Base-by-base conservation (phyloP, 2,797 vertebrate species). In the Premnoplex brunnescens region DNA sequence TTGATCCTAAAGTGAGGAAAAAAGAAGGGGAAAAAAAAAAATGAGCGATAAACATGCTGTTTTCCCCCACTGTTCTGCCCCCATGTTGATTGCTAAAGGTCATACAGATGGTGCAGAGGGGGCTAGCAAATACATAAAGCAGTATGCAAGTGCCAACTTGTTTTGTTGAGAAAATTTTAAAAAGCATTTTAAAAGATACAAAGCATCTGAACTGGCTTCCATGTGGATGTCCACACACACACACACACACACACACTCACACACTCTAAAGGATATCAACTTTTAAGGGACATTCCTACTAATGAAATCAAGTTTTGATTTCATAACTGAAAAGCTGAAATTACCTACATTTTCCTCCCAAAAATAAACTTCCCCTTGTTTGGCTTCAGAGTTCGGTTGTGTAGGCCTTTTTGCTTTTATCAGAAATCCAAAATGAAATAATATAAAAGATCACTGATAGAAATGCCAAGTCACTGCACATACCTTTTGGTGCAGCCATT, bases 401-500 rank as follows among this genome's bases (percentile, higher is more conserved):
- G 1, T 22, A 43, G 17, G 8, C 0, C 1, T 54, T 86, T 51
- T 67, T 24, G 41, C 24, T 81, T 67, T 43, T 39, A 67, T 3
- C 60, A 21, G 32, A 86, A 86, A 78, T 44, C 3, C 30, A 37
- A 55, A 75, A 43, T 32, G 21, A 68, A 68, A 15, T 46, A 6
- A 8, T 13, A 13, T 24, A 4, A 2, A 76, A 80, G 34, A 58
- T 62, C 39, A 39, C 24, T 43, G 22, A 46, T 36, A 54, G 60
- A 36, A 44, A 56, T 34, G 14, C 11, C 1, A 0, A 30, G 62
- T 60, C n/a, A 43, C 22, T 32, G 43, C 16, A 6, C 26, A 49
- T 98, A 99, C 99, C 98, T 99, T 98, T 84, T 96, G 98, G 71
- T 99, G 96, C 89, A 99, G 98, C 99, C 99, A 99, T 89, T 98